phyloP scores from a whole-genome alignment of 2,888 invertebrate genomes.

The Callosobruchus maculatus region DNA sequence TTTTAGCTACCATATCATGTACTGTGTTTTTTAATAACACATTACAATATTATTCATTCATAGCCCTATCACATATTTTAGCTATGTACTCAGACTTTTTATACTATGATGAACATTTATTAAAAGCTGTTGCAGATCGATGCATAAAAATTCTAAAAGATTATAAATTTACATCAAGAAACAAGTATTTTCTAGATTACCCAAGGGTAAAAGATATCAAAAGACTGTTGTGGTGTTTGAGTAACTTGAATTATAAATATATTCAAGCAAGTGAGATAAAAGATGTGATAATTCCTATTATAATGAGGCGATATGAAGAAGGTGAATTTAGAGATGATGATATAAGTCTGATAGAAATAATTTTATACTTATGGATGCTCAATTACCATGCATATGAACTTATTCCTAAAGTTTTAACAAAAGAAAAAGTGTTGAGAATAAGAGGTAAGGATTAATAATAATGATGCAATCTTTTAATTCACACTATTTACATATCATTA shows the following conservation, averaged over 20 bases:
- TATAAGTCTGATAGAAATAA: conserved; percentile 38
- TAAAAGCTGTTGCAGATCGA: conserved; percentile 35
- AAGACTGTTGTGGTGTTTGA: conserved; percentile 47
- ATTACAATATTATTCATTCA: conserved; percentile 39
- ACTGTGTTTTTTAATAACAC: conserved; percentile 44
- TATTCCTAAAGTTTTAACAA: conserved; percentile 34
- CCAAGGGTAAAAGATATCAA: conserved; percentile 49
- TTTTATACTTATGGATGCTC: conserved; percentile 48
- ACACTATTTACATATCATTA: too few relatives aligned
- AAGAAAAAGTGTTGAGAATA: conserved; percentile 20
- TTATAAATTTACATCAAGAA: conserved; percentile 20
- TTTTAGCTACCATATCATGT: conserved; percentile 42
- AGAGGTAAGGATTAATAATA: conserved; percentile 20
- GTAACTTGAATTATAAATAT: conserved; percentile 36
- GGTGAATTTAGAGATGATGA: conserved; percentile 34
- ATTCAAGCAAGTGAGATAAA: conserved; percentile 31
- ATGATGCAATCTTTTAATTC: too few relatives aligned
- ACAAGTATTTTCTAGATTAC: conserved; percentile 26
- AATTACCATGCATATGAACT: conserved; percentile 38
- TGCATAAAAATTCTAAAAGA: conserved; percentile 35
- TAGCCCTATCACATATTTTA: conserved; percentile 45
- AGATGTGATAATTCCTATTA: conserved; percentile 37
- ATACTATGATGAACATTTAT: conserved; percentile 40
- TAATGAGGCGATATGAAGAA: conserved; percentile 29
- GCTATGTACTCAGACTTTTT: conserved; percentile 46